phyloP scores from a whole-genome alignment of 1,140 invertebrate species.

The Nasonia giraulti region DNA sequence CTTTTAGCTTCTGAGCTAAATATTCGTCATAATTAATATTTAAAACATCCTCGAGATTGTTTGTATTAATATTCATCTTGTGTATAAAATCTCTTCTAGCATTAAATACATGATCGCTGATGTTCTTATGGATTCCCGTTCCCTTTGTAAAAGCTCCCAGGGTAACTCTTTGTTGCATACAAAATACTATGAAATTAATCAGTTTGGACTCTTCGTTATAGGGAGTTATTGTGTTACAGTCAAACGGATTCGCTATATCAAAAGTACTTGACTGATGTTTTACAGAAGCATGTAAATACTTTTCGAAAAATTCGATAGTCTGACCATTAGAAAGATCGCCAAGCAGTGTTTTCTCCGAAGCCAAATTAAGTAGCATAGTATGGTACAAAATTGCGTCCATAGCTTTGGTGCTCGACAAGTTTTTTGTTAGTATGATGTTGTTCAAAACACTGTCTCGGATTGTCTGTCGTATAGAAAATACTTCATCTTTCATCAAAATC shows the following conservation, averaged over 20 bases:
- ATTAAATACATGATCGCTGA: conserved; percentile 40
- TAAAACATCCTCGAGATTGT: conserved; percentile 54
- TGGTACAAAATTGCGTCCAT: conserved; percentile 9
- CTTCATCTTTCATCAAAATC: conserved; percentile 58
- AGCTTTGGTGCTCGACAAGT: not conserved
- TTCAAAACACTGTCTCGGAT: conserved; percentile 23
- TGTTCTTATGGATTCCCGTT: not conserved
- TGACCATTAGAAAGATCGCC: not conserved
- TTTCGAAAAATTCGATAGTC: conserved; percentile 41
- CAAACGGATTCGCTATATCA: conserved; percentile 60
- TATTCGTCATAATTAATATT: conserved; percentile 57
- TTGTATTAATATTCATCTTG: conserved; percentile 45
- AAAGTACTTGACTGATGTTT: conserved; percentile 2
- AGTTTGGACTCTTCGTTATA: conserved; percentile 62
- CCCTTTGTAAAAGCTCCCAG: conserved; percentile 18
- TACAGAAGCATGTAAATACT: conserved; percentile 7
- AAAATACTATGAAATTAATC: conserved; percentile 56
- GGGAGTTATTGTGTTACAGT: conserved; percentile 55
- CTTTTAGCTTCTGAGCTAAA: conserved; percentile 55
- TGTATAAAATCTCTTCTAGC: conserved; percentile 50
- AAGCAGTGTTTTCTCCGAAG: conserved; percentile 11
- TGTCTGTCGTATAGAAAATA: conserved; percentile 50
- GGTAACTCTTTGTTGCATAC: conserved; percentile 24
- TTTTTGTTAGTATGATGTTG: conserved; percentile 25
- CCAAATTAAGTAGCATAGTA: conserved; percentile 19